phyloP scores from a whole-genome alignment of 2,797 vertebrate species.

The Sebastes vulpes region DNA sequence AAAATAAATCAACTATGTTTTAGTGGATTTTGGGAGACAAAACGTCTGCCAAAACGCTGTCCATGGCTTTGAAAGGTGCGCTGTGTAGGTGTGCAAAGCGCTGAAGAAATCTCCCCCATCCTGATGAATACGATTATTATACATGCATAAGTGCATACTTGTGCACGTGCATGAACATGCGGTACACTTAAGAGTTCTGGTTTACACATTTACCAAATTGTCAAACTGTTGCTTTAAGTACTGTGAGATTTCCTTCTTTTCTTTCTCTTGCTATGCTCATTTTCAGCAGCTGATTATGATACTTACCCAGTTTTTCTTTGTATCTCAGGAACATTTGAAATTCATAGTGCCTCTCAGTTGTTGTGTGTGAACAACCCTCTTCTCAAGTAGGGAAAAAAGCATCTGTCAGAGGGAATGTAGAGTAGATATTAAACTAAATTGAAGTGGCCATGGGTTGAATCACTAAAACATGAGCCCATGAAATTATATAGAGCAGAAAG shows the following conservation, averaged over 20 bases:
- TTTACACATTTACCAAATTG: background rate
- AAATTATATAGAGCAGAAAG: background rate
- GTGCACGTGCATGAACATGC: too few relatives aligned
- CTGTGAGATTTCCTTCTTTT: background rate
- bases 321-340: background rate
- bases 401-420: background rate
- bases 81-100: too few relatives aligned
- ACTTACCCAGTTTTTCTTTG: background rate
- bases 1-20: too few relatives aligned
- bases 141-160: too few relatives aligned
- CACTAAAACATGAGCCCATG: background rate
- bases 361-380: background rate
- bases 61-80: rapidly evolving
- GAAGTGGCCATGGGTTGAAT: background rate
- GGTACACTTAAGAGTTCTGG: too few relatives aligned
- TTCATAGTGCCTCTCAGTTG: background rate
- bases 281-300: background rate
- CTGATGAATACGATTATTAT: rapidly evolving
- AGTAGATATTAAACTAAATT: background rate
- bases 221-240: background rate
- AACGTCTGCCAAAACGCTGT: too few relatives aligned
- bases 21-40: too few relatives aligned
- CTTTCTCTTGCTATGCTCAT: background rate
- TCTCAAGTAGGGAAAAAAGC: background rate
- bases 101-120: too few relatives aligned